Conservation (phyloP, 2,888 invertebrate species). For the Hirtodrosophila trivittata region DNA sequence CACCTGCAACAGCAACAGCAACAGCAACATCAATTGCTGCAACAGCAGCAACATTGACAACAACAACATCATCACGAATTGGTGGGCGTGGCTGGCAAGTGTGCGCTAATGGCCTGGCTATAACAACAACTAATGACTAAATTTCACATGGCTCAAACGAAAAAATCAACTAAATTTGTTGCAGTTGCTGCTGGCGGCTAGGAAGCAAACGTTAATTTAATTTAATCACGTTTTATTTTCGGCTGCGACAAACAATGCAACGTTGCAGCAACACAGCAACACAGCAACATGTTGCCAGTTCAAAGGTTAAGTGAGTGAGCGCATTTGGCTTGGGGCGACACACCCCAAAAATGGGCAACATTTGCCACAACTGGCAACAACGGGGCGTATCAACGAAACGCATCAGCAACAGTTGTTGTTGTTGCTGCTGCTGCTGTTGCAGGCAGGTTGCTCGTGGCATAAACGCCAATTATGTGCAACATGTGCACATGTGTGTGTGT, state of each 20-base stretch:
- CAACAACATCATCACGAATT: constrained; percentile 46
- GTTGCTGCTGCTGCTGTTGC: constrained; percentile 38
- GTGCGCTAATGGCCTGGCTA: constrained; percentile 63
- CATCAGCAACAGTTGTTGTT: constrained; percentile 65
- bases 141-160: constrained; percentile 61
- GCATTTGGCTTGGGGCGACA: constrained; percentile 71
- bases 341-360: constrained; percentile 66
- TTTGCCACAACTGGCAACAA: constrained; percentile 50
- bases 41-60: constrained; percentile 31
- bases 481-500: constrained; percentile 42
- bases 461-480: constrained; percentile 76
- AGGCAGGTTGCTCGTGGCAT: constrained; percentile 70
- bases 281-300: constrained; percentile 62
- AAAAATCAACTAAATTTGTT: constrained; percentile 19
- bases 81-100: constrained; percentile 69
- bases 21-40: constrained; percentile 24
- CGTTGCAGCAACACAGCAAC: constrained; percentile 20
- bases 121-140: constrained; percentile 77
- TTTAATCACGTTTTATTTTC: constrained; percentile 73
- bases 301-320: constrained; percentile 79
- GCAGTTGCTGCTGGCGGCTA: constrained; percentile 48
- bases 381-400: constrained; percentile 67
- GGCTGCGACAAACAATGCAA: constrained; percentile 65
- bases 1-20: constrained; percentile 21
- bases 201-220: constrained; percentile 76